These are phyloP conservation scores for Eubasilissa splendida DNA, from an alignment of 2,888 invertebrate genomes.

Conservation along the genomic window DNA sequence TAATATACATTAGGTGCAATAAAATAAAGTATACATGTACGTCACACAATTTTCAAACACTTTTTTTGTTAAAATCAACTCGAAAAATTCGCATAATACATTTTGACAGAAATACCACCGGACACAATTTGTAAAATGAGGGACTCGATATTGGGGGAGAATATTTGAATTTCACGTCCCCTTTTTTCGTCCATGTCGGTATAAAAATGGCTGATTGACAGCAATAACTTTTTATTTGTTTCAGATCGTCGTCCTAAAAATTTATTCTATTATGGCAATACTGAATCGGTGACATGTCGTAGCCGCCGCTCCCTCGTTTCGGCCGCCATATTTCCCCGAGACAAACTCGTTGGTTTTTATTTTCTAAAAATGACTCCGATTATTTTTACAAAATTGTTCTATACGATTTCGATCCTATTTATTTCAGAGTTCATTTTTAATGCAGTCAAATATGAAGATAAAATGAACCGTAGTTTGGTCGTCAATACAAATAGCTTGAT, in stretches of 20 bases:
- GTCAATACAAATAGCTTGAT: no score
- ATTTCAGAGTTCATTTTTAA: no score
- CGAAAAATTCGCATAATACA: no score
- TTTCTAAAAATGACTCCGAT: background rate
- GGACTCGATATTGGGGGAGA: background rate
- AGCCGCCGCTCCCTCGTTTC: background rate
- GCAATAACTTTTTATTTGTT: slow-evolving; percentile 50
- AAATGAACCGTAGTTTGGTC: no score
- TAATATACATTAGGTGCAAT: no score
- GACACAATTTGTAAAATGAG: no score
- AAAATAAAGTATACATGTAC: no score
- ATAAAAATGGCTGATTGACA: slow-evolving; percentile 49
- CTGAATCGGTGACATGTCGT: slow-evolving; percentile 10
- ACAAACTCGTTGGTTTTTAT: slow-evolving; percentile 5
- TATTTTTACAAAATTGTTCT: background rate
- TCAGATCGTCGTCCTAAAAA: slow-evolving; percentile 37
- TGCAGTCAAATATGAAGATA: no score
- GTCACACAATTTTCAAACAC: no score
- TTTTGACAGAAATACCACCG: no score
- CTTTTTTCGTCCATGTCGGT: background rate
- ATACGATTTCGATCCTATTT: no score
- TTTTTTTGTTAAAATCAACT: no score
- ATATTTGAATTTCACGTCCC: slow-evolving; percentile 27
- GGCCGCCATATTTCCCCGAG: background rate
- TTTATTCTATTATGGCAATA: slow-evolving; percentile 42